Evolutionary conservation across 2,113 vertebrate genomes (phyloP), one percentile per base, ranked within the genome.

Genomic region (Ursus arctos): DNA sequence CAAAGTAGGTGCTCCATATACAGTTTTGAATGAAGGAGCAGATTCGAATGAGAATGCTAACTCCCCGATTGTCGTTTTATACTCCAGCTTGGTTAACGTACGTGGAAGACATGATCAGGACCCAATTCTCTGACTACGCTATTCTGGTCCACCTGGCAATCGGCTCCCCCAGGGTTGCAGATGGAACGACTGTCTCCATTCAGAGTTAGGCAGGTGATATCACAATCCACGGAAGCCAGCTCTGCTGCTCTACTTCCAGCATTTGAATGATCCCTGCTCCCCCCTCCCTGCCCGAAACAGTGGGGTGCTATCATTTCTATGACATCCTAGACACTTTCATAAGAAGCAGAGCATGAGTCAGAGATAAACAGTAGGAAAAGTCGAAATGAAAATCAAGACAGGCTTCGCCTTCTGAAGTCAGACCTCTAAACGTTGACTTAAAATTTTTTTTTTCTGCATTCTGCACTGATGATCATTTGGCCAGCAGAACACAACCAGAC

Each of bases 91-190:
- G 43, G 5, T 12, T 51, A 49, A 33, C 2, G 15, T 31, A 43
- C 1, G 7, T 15, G 49, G 15, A 14, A 31, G 61, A 61, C 0
- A 4, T 15, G 51, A 71, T 18, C 22, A 36, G 11, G 10, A 43
- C 26, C 57, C 76, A 65, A 0, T 24, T 69, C 15, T 26, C 71
- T 8, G 71, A 5, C 28, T 57, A 63, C 19, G 19, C 7, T 21
- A 47, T 43, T 55, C 47, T 67, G 11, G 26, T 51, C 36, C 47
- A 18, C 26, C 9, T 33, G 61, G 18, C 22, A 24, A 26, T 6
- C 0, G 0, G 14, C 12, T n/a, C 12, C 28, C 19, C n/a, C 4
- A 6, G 33, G n/a, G 24, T 24, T 15, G 21, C 9, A 19, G 21
- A 59, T 2, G 12, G 36, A 59, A 88, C 72, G 16, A 57, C 12